Conservation (phyloP, 2,888 invertebrate genomes). For the Metallyticus violacea region DNA sequence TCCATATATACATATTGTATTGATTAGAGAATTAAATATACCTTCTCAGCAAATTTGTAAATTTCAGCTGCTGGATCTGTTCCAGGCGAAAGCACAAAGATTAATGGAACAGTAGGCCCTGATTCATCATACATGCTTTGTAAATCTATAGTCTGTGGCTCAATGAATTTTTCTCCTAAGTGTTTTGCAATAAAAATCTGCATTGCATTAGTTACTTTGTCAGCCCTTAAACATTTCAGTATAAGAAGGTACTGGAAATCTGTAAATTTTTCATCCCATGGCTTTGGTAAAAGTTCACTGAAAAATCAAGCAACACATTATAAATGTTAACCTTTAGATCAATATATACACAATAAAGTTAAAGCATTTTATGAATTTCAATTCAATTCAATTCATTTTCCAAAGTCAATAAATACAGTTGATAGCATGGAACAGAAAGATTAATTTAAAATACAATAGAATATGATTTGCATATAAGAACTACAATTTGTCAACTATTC, state of each 20-base stretch:
- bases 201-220: constrained; percentile 78
- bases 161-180: constrained; percentile 76
- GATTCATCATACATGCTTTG: constrained; percentile 79
- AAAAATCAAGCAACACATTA: constrained; percentile 40
- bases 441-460: too few relatives aligned
- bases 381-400: too few relatives aligned
- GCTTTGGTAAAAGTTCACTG: constrained; percentile 63
- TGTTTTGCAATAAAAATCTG: constrained; percentile 68
- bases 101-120: constrained; percentile 70
- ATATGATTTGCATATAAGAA: too few relatives aligned
- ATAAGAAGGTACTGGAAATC: constrained; percentile 75
- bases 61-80: constrained; percentile 83
- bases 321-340: too few relatives aligned
- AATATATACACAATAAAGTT: too few relatives aligned
- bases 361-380: too few relatives aligned
- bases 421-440: too few relatives aligned
- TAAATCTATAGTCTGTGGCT: constrained; percentile 83
- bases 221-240: constrained; percentile 76
- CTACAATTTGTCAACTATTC: too few relatives aligned
- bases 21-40: constrained; percentile 23
- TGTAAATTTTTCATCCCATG: constrained; percentile 60
- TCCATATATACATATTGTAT: neutral
- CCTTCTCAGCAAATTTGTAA: constrained; percentile 77
- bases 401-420: too few relatives aligned
- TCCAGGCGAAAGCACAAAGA: constrained; percentile 87